Evolutionary conservation across 2,888 invertebrate species (phyloP).

Genomic region (Catocala fraxini): DNA sequence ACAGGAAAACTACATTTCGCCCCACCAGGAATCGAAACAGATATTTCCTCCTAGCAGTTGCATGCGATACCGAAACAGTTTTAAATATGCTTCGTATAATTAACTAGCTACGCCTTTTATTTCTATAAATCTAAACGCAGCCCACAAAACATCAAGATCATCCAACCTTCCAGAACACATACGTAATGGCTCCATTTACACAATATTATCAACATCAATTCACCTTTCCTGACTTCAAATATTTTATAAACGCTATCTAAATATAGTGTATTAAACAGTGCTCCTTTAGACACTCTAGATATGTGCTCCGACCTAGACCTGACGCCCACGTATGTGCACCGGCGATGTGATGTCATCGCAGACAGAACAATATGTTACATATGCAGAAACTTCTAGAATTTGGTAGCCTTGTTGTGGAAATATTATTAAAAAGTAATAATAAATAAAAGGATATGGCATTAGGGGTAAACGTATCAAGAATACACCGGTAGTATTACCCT

Average conservation of each 20-base stretch:
- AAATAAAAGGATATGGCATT: too few relatives aligned
- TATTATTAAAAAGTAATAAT: too few relatives aligned
- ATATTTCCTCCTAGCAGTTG: too few relatives aligned
- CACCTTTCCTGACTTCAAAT: slow-evolving; percentile 3
- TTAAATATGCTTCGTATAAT: too few relatives aligned
- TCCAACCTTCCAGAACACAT: background rate
- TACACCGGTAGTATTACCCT: too few relatives aligned
- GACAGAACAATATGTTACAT: slow-evolving; percentile 6
- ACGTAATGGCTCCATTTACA: background rate
- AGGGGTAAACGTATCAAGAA: too few relatives aligned
- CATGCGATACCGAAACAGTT: too few relatives aligned
- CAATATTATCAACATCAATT: slow-evolving; percentile 8
- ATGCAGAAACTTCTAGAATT: background rate
- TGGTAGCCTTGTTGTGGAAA: too few relatives aligned
- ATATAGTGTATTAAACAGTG: slow-evolving; percentile 14
- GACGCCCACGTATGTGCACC: slow-evolving; percentile 12
- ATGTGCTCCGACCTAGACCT: slow-evolving; percentile 13
- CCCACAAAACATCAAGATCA: background rate
- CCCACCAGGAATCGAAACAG: too few relatives aligned
- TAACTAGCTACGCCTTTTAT: too few relatives aligned
- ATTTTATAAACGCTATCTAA: slow-evolving; percentile 2
- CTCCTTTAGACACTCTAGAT: slow-evolving; percentile 12
- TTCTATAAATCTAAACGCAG: too few relatives aligned
- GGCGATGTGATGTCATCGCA: slow-evolving; percentile 11
- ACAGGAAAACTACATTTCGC: too few relatives aligned